Conservation (phyloP, 2,113 vertebrate genomes). For the Grammatotria lemairii region DNA sequence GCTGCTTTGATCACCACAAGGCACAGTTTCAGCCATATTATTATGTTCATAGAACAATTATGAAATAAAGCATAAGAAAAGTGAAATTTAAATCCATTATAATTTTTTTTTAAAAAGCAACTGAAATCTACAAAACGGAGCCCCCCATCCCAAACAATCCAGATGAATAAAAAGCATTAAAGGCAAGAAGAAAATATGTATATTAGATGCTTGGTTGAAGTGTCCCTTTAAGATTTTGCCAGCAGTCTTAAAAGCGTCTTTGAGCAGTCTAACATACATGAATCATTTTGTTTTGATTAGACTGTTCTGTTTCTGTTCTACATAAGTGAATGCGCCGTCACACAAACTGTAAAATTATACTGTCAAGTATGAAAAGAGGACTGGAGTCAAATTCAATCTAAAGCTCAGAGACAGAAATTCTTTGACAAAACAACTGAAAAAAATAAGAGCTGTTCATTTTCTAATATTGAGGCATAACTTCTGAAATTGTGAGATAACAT, state of each 20-base stretch:
- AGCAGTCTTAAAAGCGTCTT: no score
- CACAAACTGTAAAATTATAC: neutral
- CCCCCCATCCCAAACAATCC: neutral
- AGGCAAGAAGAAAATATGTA: no score
- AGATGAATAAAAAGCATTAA: neutral
- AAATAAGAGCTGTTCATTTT: neutral
- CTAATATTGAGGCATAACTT: neutral
- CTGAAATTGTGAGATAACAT: neutral
- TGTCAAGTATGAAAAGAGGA: neutral
- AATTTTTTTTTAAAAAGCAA: neutral
- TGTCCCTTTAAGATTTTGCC: no score
- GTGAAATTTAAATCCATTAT: neutral
- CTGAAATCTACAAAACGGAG: neutral
- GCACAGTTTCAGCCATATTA: neutral
- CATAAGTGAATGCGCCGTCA: no score
- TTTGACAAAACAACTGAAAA: neutral
- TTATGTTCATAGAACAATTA: neutral
- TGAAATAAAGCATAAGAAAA: neutral
- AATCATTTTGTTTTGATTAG: no score
- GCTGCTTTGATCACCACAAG: neutral
- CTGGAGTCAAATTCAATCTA: neutral
- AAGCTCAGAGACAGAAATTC: rapidly evolving
- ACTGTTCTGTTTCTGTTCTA: no score
- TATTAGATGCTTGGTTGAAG: no score
- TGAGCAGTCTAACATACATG: no score